Conservation (phyloP, 2,888 invertebrate species). For the Exephanes ischioxanthus region DNA sequence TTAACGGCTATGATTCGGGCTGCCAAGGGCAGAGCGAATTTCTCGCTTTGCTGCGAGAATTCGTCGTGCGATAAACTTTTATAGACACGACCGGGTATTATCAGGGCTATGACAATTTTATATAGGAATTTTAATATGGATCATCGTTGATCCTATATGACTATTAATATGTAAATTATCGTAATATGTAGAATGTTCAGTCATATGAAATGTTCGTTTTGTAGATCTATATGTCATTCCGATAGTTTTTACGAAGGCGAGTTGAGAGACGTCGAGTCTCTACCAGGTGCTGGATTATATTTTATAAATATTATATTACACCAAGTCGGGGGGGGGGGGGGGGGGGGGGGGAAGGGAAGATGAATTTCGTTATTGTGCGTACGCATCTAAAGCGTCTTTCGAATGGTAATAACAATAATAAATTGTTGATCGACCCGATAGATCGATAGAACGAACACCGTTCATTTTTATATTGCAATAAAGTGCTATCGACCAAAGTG, state of each 20-base stretch:
- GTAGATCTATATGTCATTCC: constrained; percentile 50
- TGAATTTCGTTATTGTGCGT: not conserved
- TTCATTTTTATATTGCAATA: constrained; percentile 67
- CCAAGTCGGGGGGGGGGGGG: not conserved
- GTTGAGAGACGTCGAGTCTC: constrained; percentile 19
- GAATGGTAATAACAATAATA: constrained; percentile 42
- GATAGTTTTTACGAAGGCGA: constrained; percentile 58
- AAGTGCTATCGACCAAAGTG: constrained; percentile 55
- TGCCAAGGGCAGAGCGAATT: not conserved
- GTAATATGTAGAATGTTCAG: constrained; percentile 22
- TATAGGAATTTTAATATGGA: constrained; percentile 46
- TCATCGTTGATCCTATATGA: constrained; percentile 21
- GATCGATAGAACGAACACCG: constrained; percentile 34
- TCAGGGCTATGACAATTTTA: constrained; percentile 45
- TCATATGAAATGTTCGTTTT: constrained; percentile 1
- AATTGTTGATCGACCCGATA: constrained; percentile 15
- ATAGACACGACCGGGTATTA: constrained; percentile 35
- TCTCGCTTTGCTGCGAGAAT: not conserved
- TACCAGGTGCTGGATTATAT: constrained; percentile 59
- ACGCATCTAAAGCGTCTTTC: constrained; percentile 1
- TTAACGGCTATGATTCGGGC: not conserved
- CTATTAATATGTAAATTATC: constrained; percentile 31
- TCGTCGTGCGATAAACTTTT: constrained; percentile 16
- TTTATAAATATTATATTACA: constrained; percentile 40
- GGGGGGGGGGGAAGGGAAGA: not conserved